Conservation (phyloP, 1,140 invertebrate genomes). For the Carposina sasakii region DNA sequence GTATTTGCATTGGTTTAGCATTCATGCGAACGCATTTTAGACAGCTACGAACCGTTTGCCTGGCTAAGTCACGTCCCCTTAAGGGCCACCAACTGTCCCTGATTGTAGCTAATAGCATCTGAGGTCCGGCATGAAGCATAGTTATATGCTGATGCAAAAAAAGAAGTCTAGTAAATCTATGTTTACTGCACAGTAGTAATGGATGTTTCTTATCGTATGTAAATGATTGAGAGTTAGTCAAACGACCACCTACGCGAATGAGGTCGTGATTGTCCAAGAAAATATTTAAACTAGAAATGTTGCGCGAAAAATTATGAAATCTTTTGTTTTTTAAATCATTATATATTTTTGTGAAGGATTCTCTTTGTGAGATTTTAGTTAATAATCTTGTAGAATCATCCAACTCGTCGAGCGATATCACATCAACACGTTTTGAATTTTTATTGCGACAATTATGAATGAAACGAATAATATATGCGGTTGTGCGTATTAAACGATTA, state of each 20-base stretch:
- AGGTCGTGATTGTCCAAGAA: not conserved
- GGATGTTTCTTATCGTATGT: conserved; percentile 18
- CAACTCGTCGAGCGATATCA: too few relatives aligned
- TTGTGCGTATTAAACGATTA: too few relatives aligned
- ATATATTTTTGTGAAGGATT: too few relatives aligned
- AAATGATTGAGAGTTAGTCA: conserved; percentile 16
- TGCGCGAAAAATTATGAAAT: too few relatives aligned
- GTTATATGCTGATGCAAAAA: conserved; percentile 18
- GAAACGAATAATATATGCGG: too few relatives aligned
- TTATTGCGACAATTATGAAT: too few relatives aligned
- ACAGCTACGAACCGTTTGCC: conserved; percentile 19
- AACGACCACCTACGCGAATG: conserved; percentile 15
- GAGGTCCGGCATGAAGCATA: conserved; percentile 21
- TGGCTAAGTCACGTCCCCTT: conserved; percentile 21
- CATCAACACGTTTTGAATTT: too few relatives aligned
- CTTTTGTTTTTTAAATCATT: too few relatives aligned
- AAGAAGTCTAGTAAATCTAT: conserved; percentile 18
- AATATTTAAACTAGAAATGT: not conserved
- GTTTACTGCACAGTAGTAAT: conserved; percentile 18
- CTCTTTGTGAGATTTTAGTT: too few relatives aligned
- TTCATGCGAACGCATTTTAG: too few relatives aligned
- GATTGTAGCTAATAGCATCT: conserved; percentile 11
- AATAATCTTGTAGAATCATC: too few relatives aligned
- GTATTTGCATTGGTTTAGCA: too few relatives aligned
- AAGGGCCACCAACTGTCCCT: conserved; percentile 16